These are phyloP conservation scores for Clivina fossor DNA, from an alignment of 2,888 invertebrate genomes.

Conservation along the genomic window DNA sequence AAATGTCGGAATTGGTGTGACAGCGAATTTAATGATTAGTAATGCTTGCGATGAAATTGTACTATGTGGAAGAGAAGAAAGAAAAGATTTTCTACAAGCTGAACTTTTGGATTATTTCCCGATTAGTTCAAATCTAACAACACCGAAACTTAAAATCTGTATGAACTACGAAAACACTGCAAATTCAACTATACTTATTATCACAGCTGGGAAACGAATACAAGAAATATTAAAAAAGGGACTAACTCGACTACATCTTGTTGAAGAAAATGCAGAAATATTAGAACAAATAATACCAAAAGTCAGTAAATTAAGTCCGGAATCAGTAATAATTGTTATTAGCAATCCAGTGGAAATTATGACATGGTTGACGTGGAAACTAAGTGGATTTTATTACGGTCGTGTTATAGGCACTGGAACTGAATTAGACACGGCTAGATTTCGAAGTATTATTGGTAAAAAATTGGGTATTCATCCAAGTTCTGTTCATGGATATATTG, in stretches of 20 bases:
- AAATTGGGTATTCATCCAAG: conserved; percentile 60
- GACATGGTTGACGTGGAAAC: conserved; percentile 66
- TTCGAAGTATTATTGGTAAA: conserved; percentile 61
- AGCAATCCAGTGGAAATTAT: conserved; percentile 65
- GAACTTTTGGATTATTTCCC: conserved; percentile 92
- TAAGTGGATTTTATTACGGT: conserved; percentile 62
- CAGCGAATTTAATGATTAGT: neutral
- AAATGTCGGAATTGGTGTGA: neutral
- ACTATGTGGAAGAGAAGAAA: conserved; percentile 5
- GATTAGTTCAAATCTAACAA: conserved; percentile 78
- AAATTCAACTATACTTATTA: conserved; percentile 80
- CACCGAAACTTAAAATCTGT: conserved; percentile 76
- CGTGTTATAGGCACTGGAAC: conserved; percentile 61
- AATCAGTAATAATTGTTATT: conserved; percentile 61
- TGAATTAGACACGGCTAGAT: conserved; percentile 63
- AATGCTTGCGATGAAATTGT: conserved; percentile 11
- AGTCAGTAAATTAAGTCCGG: conserved; percentile 61
- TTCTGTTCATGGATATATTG: conserved; percentile 63
- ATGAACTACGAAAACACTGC: conserved; percentile 75
- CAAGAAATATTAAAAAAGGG: conserved; percentile 91
- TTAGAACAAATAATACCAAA: conserved; percentile 58
- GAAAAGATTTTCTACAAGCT: conserved; percentile 72
- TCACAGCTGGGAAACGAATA: conserved; percentile 83
- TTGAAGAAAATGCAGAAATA: conserved; percentile 66
- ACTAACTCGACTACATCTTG: conserved; percentile 79